phyloP scores from a whole-genome alignment of 2,113 vertebrate genomes.

The Illadopsis cleaveri region DNA sequence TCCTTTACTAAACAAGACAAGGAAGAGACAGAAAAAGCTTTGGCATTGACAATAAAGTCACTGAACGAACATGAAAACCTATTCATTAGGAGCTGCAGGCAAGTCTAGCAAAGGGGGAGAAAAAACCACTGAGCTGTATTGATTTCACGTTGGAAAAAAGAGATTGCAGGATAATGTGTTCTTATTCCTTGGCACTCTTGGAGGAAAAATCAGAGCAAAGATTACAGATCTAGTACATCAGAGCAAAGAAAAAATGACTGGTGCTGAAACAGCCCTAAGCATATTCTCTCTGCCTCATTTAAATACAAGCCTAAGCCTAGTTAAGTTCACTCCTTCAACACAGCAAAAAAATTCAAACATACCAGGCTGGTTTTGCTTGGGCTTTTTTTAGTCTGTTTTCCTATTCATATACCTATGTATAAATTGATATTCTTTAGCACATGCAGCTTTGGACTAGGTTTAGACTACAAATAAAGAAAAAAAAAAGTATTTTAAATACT shows the following conservation, averaged over 20 bases:
- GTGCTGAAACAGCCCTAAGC: not conserved
- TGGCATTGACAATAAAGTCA: not conserved
- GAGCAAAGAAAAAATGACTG: not conserved
- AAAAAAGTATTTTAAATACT: not conserved
- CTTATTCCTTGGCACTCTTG: not conserved
- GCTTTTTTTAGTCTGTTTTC: not conserved
- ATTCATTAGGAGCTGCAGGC: not conserved
- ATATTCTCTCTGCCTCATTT: not conserved
- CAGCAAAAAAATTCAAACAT: not conserved
- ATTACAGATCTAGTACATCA: not conserved
- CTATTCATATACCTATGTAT: not conserved
- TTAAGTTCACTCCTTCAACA: not conserved
- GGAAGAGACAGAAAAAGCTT: slow-evolving; percentile 50
- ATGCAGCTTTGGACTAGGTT: not conserved
- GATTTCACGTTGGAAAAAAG: not conserved
- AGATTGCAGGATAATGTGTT: not conserved
- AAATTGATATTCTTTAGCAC: not conserved
- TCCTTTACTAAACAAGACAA: slow-evolving; percentile 41
- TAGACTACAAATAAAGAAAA: not conserved
- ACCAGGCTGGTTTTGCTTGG: not conserved
- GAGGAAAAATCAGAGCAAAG: not conserved
- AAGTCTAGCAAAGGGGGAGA: not conserved
- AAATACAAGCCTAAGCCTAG: not conserved
- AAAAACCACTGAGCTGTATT: not conserved
- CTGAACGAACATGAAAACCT: not conserved